phyloP scores from a whole-genome alignment of 2,113 vertebrate genomes.

The Pomatostomus ruficeps region DNA sequence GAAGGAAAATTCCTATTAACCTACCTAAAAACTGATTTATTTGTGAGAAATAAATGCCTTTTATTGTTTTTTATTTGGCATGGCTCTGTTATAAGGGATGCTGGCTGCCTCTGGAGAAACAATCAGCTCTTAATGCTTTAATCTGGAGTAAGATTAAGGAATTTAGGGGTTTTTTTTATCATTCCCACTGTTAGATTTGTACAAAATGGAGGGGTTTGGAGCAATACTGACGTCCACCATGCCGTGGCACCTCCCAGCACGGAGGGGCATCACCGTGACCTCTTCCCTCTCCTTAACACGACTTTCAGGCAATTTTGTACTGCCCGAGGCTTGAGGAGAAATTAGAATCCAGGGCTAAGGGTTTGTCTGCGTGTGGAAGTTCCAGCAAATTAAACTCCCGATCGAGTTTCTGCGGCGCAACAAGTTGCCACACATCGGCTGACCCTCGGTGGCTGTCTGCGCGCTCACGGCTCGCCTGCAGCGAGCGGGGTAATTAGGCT shows the following conservation, averaged over 20 bases:
- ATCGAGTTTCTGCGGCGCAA: conserved; percentile 42
- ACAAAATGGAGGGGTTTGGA: background rate
- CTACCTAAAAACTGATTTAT: background rate
- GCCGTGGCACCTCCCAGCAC: background rate
- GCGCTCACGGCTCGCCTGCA: conserved; percentile 18
- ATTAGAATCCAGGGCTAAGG: conserved; percentile 14
- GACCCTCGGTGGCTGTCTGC: conserved; percentile 18
- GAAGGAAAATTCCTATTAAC: background rate
- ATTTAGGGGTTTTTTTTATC: accelerated
- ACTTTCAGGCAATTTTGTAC: background rate
- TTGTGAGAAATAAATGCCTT: background rate
- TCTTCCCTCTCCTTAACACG: background rate
- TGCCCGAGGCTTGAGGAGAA: background rate
- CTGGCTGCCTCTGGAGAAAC: background rate
- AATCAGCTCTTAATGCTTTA: background rate
- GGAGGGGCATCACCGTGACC: background rate
- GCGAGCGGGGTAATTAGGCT: conserved; percentile 44
- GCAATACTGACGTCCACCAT: accelerated
- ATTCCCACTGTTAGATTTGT: background rate
- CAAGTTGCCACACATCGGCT: conserved; percentile 55
- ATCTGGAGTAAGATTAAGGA: background rate
- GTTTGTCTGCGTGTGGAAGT: conserved; percentile 17
- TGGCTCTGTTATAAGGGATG: accelerated
- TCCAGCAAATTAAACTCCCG: conserved; percentile 43
- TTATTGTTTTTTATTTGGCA: accelerated